Base-by-base conservation (phyloP, 1,140 invertebrate genomes). In the Drosophila guanche region DNA sequence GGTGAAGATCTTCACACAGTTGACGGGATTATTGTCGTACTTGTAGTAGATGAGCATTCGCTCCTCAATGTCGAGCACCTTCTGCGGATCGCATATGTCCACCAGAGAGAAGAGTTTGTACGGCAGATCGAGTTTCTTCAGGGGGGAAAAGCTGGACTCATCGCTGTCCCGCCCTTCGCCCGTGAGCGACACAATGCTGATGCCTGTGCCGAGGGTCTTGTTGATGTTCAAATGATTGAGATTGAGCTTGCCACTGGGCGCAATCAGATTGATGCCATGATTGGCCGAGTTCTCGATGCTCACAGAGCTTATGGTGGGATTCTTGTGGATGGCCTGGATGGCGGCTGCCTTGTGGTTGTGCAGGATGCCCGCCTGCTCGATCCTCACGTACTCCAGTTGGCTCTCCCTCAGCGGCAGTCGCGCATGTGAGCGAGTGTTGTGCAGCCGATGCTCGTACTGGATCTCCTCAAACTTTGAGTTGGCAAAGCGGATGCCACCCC, bases 1-100 rank as follows among this genome's bases (percentile, higher is more conserved):
- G 42, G 95, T 95, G 79, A 99, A 99, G 76, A 99, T 98, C 92
- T 99, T 99, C 0, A 99, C 97, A 91, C 99, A 99, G 91, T 99
- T 99, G 0, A 99, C 96, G 0, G 97, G 96, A 91, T 95, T 95
- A 79, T 98, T 98, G 73, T 99, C 97, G 77, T 99, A 99, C 91
- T 99, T 99, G 91, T 98, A 99, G 91, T 99, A 99, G 1, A 99
- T 76, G 3, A 99, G 90, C 4, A 99, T 94, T 57, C 98, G 93
- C 84, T 99, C 97, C 91, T 98, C 95, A 1, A 99, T 94, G 5
- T 93, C 93, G 25, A 99, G 95, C 86, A 97, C 96, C 93, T 99
- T 99, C 12, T 95, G 95, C 0, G 97, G 96, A 90, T 99, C 97
- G 91, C 99, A 99, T 58, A 99, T 98, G 72, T 99, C 97, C 14